phyloP scores from a whole-genome alignment of 23 tunicate genomes.

The Clavelina lepadiformis region DNA sequence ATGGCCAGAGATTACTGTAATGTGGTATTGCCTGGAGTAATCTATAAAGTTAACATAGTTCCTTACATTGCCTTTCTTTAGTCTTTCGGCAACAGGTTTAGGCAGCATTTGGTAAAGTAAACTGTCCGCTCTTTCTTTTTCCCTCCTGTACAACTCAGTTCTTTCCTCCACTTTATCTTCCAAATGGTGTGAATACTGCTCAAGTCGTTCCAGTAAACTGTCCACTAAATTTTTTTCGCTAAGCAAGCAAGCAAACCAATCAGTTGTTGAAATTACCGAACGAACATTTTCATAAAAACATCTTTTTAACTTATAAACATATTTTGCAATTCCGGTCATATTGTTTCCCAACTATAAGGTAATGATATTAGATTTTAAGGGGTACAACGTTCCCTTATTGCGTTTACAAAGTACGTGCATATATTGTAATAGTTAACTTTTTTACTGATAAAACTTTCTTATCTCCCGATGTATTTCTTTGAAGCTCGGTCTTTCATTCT shows the following conservation, averaged over 20 bases:
- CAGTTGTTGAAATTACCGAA: too few relatives aligned
- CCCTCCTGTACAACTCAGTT: constrained; percentile 55
- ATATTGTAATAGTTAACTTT: not conserved
- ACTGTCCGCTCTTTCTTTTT: constrained; percentile 75
- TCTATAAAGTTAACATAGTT: too few relatives aligned
- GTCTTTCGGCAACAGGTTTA: constrained; percentile 69
- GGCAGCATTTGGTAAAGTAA: constrained; percentile 93
- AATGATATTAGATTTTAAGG: too few relatives aligned
- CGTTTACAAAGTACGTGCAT: too few relatives aligned
- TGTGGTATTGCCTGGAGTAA: too few relatives aligned
- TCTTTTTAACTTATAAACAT: too few relatives aligned
- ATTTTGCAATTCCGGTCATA: too few relatives aligned
- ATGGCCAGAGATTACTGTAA: too few relatives aligned
- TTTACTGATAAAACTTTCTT: constrained; percentile 37
- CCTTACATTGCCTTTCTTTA: constrained; percentile 57
- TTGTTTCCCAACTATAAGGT: too few relatives aligned
- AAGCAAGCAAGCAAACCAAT: too few relatives aligned
- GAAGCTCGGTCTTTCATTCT: constrained; percentile 57
- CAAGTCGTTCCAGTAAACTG: constrained; percentile 66
- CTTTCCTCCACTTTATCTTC: constrained; percentile 86
- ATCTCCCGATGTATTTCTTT: constrained; percentile 41
- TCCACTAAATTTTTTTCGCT: constrained; percentile 72
- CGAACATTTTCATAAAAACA: too few relatives aligned
- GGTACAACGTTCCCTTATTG: too few relatives aligned
- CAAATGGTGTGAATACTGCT: constrained; percentile 58